Percentiles rank a stretch among this genome's conserved stretches.
Conservation (phyloP, 2,797 vertebrate species). For the Gymnopithys bicolor region DNA sequence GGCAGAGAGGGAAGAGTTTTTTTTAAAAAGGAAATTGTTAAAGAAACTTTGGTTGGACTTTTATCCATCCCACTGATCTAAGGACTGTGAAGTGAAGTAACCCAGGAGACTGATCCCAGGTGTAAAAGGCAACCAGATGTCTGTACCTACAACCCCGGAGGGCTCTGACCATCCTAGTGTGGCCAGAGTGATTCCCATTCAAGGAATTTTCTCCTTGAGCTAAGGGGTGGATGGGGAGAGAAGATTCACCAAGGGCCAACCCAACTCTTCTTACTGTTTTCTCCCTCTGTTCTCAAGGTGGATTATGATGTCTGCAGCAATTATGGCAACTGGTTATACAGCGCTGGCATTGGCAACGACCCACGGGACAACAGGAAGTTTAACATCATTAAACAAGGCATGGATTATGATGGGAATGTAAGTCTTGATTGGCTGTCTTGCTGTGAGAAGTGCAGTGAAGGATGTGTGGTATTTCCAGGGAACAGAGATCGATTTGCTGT, state of each 20-base stretch:
- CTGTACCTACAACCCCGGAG: neutral
- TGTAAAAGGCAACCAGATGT: neutral
- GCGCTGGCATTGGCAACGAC: constrained; percentile 84
- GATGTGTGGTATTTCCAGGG: neutral
- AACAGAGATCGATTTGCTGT: neutral
- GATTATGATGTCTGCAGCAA: constrained; percentile 87
- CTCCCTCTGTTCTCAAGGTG: constrained; percentile 69
- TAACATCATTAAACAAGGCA: constrained; percentile 87
- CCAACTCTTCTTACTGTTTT: neutral
- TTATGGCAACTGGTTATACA: constrained; percentile 88
- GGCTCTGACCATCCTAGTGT: neutral
- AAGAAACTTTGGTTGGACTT: neutral
- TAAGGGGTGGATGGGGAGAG: neutral
- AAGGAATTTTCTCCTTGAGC: neutral
- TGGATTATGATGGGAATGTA: constrained; percentile 82
- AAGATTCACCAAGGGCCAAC: neutral
- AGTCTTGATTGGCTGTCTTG: neutral
- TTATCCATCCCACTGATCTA: neutral
- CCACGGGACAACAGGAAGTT: constrained; percentile 87
- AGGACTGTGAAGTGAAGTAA: neutral
- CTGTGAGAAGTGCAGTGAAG: neutral
- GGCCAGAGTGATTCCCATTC: neutral
- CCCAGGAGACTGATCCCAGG: neutral
- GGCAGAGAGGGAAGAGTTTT: neutral
- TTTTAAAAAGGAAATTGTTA: neutral